These are phyloP conservation scores for Nipponia nippon DNA, from an alignment of 2,113 vertebrate species.

Conservation along the genomic window DNA sequence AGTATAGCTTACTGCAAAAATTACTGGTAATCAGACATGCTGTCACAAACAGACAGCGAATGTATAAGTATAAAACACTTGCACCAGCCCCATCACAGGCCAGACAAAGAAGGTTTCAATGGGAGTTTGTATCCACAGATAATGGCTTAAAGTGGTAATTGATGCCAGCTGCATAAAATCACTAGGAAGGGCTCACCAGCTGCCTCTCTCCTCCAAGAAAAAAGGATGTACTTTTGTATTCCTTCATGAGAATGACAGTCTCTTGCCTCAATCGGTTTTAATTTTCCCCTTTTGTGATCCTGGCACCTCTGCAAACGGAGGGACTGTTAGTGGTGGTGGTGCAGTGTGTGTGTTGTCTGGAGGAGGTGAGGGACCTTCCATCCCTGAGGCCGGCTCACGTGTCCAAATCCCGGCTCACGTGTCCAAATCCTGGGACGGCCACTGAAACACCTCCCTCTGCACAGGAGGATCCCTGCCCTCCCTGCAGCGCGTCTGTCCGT, in stretches of 20 bases:
- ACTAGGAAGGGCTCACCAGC: constrained; percentile 37
- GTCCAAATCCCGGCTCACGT: not conserved
- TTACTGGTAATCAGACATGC: constrained; percentile 4
- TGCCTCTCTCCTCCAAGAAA: constrained; percentile 39
- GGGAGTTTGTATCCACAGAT: constrained; percentile 42
- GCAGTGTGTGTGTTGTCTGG: not conserved
- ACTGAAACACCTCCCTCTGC: not conserved
- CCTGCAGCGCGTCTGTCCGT: not conserved
- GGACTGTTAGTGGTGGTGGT: not conserved
- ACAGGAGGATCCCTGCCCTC: not conserved
- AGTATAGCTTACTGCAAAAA: constrained; percentile 37
- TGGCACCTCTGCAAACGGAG: not conserved
- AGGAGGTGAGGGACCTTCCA: not conserved
- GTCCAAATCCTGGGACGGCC: accelerated
- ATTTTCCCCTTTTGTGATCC: constrained; percentile 11
- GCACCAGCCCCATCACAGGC: not conserved
- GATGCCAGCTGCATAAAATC: constrained; percentile 68
- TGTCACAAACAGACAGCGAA: constrained; percentile 22
- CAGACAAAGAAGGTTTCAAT: constrained; percentile 60
- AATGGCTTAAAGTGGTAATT: constrained; percentile 65
- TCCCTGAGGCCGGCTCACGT: not conserved
- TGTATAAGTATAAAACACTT: constrained; percentile 12
- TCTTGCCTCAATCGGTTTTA: not conserved
- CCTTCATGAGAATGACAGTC: not conserved
- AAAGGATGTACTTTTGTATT: constrained; percentile 7